A percentile compares a stretch with the other conserved stretches of the same genome.
phyloP scores from a whole-genome alignment of 2,888 invertebrate species.

The Holacanthella duospinosa region DNA sequence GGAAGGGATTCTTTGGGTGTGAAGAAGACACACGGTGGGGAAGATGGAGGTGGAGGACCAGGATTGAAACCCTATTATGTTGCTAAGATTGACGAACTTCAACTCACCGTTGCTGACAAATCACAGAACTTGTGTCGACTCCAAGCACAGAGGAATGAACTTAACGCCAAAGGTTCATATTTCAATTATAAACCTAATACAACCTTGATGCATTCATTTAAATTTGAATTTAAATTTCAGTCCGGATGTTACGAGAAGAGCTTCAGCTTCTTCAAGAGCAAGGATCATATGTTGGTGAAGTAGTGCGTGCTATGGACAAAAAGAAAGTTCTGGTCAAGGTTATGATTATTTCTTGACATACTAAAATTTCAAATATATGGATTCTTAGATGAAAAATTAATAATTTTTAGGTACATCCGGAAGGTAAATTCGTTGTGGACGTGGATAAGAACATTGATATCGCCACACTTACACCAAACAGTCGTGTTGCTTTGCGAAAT shows the following conservation, averaged over 20 bases:
- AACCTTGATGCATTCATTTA: background rate
- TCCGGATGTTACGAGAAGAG: constrained; percentile 94
- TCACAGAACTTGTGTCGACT: constrained; percentile 90
- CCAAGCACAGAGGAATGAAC: constrained; percentile 96
- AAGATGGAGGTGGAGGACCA: constrained; percentile 49
- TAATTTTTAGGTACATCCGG: constrained; percentile 69
- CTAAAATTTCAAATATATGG: background rate
- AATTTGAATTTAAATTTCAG: constrained; percentile 45
- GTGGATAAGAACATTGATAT: constrained; percentile 98
- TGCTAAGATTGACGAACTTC: constrained; percentile 94
- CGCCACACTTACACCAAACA: constrained; percentile 93
- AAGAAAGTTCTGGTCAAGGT: constrained; percentile 96
- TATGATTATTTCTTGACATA: background rate
- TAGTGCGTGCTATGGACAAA: constrained; percentile 99
- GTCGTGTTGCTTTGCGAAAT: constrained; percentile 91
- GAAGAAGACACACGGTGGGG: constrained; percentile 11
- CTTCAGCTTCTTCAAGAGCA: constrained; percentile 89
- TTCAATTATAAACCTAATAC: background rate
- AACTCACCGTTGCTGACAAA: constrained; percentile 91
- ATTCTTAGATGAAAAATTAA: constrained; percentile 4
- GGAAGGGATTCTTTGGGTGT: constrained; percentile 14
- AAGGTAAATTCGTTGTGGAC: constrained; percentile 99
- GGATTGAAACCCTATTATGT: constrained; percentile 93
- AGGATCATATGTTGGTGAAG: constrained; percentile 98
- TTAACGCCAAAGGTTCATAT: constrained; percentile 82